phyloP scores from a whole-genome alignment of 2,888 invertebrate species.

The Acleris literana region DNA sequence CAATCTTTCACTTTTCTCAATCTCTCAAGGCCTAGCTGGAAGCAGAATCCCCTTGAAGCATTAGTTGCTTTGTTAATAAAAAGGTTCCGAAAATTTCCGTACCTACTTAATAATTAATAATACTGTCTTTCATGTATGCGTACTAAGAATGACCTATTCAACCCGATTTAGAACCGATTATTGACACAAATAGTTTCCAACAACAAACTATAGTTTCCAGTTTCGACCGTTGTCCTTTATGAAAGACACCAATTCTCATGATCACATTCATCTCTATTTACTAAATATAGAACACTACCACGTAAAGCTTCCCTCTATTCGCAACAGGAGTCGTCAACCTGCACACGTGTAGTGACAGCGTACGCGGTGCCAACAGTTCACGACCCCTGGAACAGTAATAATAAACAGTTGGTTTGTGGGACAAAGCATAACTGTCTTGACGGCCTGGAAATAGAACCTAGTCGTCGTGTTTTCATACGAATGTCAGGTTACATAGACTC shows the following conservation, averaged over 20 bases:
- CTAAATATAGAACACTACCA: slow-evolving; percentile 16
- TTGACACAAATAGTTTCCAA: too few species aligned
- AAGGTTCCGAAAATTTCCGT: too few species aligned
- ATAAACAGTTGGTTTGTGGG: slow-evolving; percentile 10
- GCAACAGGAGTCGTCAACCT: slow-evolving; percentile 22
- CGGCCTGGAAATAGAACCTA: slow-evolving; percentile 12
- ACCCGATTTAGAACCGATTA: too few species aligned
- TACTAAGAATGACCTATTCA: too few species aligned
- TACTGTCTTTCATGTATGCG: too few species aligned
- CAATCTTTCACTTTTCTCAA: too few species aligned
- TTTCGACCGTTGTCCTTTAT: slow-evolving; percentile 4
- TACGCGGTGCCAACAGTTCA: slow-evolving; percentile 23
- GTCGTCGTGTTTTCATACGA: background rate
- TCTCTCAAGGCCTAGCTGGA: too few species aligned
- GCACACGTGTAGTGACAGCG: slow-evolving; percentile 14
- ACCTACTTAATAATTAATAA: too few species aligned
- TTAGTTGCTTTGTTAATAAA: too few species aligned
- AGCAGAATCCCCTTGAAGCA: too few species aligned
- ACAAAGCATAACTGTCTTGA: slow-evolving; percentile 26
- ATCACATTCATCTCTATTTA: slow-evolving; percentile 17
- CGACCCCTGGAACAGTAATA: slow-evolving; percentile 29
- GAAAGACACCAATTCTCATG: slow-evolving; percentile 6
- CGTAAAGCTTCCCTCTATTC: slow-evolving; percentile 10
- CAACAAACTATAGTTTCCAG: background rate
- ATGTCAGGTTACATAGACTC: too few species aligned